Evolutionary conservation across 2,888 invertebrate species (phyloP).

Genomic region (Sphaerophoria taeniata): DNA sequence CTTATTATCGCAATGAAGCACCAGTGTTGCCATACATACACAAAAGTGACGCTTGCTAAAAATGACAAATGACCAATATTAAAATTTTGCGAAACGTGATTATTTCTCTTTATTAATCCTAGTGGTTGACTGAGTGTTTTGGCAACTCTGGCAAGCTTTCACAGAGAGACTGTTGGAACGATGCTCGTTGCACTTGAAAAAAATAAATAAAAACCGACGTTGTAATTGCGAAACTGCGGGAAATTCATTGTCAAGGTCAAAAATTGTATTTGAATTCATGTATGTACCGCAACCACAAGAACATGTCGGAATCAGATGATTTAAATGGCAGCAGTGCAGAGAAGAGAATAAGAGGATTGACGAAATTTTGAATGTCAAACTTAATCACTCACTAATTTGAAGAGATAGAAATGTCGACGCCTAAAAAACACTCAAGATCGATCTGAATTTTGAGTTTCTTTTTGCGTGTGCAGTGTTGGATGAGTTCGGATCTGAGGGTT

Average conservation of each 20-base stretch:
- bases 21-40: conserved; percentile 1
- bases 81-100: no score
- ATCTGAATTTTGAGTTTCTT: conserved; percentile 14
- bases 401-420: conserved; percentile 51
- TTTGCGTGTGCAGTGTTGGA: conserved; percentile 13
- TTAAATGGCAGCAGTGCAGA: conserved; percentile 15
- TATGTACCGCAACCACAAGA: conserved; percentile 15
- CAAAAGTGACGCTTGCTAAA: not conserved
- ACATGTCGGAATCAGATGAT: conserved; percentile 46
- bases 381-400: not conserved
- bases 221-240: conserved; percentile 73
- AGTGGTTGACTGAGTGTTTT: no score
- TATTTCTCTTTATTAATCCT: no score
- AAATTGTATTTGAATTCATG: conserved; percentile 53
- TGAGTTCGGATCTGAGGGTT: conserved; percentile 19
- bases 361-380: conserved; percentile 50
- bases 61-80: no score
- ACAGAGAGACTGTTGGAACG: not conserved
- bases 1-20: not conserved
- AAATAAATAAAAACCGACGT: conserved; percentile 15
- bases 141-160: no score
- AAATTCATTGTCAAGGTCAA: conserved; percentile 77
- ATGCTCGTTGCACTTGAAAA: not conserved
- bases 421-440: conserved; percentile 41
- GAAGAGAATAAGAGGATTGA: not conserved